Evolutionary conservation across 2,888 invertebrate genomes (phyloP), one percentile per base, ranked within the genome.

Genomic region (Sphaeridia pumilis): DNA sequence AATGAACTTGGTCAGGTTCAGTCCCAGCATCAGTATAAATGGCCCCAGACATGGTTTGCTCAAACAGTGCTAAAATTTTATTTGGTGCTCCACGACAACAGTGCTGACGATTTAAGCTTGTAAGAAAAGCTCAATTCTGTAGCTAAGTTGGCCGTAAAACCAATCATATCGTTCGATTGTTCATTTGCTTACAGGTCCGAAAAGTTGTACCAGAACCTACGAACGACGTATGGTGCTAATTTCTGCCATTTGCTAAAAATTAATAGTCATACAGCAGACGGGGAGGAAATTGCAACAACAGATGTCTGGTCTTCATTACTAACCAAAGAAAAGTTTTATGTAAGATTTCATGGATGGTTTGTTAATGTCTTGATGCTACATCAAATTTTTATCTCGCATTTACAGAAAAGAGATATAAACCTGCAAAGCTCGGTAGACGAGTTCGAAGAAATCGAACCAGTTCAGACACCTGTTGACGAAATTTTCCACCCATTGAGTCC

Each of bases 241-340:
- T 84, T 84, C 69, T 94, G 94, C 71, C 92, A 93, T 69, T 75
- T 95, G 66, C 74, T 97, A 53, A 81, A 83, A 69, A 83, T 94
- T 58, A 97, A 95, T 73, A 52, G 48, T 43, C 20, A 22, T 49
- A 31, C 24, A 31, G 24, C n/a, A 20, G 50, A 31, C 14, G 54
- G 55, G 4, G 46, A 54, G 12, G 52, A 56, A 21, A 31, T 49
- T 10, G 45, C 51, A 45, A 46, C 43, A 21, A 49, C 52, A 28
- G 54, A 58, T 48, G 54, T 57, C 21, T 60, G 60, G 60, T 28
- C 49, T 10, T 42, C 31, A 22, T 45, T 51, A 35, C 36, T 46
- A 12, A 45, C 50, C 12, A 56, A 56, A 35, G 58, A 60, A 48
- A 44, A 46, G 7, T 42, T 47, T 35, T 12, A 49, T 43, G 58